phyloP scores from a whole-genome alignment of 1,140 invertebrate genomes.

The Oncopeltus fasciatus region DNA sequence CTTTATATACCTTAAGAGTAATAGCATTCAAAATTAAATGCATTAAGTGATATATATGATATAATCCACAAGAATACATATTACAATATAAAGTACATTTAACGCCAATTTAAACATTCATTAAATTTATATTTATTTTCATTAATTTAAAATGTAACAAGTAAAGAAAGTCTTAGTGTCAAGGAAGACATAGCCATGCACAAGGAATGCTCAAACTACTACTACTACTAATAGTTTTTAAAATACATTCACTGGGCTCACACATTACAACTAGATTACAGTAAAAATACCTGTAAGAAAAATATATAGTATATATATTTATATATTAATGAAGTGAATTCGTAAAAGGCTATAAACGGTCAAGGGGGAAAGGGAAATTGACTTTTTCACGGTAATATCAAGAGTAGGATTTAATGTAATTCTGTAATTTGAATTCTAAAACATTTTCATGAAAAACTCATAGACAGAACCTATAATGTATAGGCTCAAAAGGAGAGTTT shows the following conservation, averaged over 20 bases:
- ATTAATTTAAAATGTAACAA: not conserved
- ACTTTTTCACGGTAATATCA: too few species aligned
- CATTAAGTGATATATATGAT: not conserved
- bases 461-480: too few species aligned
- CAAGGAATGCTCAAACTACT: not conserved
- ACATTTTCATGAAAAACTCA: too few species aligned
- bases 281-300: slow-evolving; percentile 7
- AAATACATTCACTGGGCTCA: not conserved
- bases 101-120: not conserved
- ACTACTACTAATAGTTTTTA: too few species aligned
- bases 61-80: not conserved
- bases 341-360: too few species aligned
- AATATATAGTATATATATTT: too few species aligned
- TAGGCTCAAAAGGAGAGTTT: too few species aligned
- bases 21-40: not conserved
- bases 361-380: too few species aligned
- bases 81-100: not conserved
- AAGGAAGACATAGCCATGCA: slow-evolving; percentile 7
- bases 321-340: too few species aligned
- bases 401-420: too few species aligned
- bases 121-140: not conserved
- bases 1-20: not conserved
- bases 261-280: not conserved
- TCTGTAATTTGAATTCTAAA: too few species aligned
- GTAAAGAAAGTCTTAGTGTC: not conserved